Evolutionary conservation across 2,888 invertebrate species (phyloP).

Genomic region (Himalopsyche japonica): DNA sequence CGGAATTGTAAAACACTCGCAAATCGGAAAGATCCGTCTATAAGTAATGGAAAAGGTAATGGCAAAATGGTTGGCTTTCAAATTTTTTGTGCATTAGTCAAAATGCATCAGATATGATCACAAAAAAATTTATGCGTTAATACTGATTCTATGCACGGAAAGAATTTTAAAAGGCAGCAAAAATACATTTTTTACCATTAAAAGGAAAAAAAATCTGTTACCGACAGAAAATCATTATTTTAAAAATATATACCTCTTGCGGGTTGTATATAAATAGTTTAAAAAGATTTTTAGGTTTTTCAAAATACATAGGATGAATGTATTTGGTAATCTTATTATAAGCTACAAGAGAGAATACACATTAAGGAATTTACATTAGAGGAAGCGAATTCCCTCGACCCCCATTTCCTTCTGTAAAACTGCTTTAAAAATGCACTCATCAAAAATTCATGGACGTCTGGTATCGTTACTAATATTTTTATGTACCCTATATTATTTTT

Average conservation of each 20-base stretch:
- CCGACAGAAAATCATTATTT: too few species aligned
- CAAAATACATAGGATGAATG: background rate
- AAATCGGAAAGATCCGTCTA: background rate
- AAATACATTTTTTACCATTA: too few species aligned
- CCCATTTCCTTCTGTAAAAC: slow-evolving; percentile 25
- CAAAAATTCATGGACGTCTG: slow-evolving; percentile 34
- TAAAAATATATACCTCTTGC: too few species aligned
- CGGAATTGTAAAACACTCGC: background rate
- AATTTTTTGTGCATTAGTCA: background rate
- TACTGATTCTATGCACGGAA: too few species aligned
- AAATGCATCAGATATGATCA: background rate
- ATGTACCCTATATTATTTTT: slow-evolving; percentile 8
- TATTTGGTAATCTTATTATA: slow-evolving; percentile 24
- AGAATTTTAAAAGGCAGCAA: too few species aligned
- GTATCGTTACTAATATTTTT: slow-evolving; percentile 32
- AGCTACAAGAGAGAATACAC: slow-evolving; percentile 24
- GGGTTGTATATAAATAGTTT: too few species aligned
- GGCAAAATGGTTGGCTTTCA: background rate
- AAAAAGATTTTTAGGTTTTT: too few species aligned
- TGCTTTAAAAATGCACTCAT: slow-evolving; percentile 38
- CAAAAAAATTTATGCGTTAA: too few species aligned
- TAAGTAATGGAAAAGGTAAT: background rate
- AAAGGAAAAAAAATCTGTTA: too few species aligned
- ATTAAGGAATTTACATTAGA: slow-evolving; percentile 9
- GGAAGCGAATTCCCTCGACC: background rate